phyloP scores from a whole-genome alignment of 2,888 invertebrate species.

The Antheraea yamamai region DNA sequence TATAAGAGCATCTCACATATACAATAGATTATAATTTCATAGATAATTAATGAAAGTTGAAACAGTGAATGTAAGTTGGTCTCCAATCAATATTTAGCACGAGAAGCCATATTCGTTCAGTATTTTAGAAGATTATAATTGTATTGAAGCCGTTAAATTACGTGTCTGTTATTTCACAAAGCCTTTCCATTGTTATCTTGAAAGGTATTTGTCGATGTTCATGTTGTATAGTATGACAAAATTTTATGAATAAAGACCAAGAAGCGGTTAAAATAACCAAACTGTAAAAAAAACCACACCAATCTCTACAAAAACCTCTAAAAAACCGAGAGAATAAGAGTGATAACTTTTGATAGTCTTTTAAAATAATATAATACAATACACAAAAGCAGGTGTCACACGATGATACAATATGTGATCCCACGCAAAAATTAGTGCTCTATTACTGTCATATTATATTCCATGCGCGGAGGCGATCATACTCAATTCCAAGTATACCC shows the following conservation, averaged over 20 bases:
- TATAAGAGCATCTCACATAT: not conserved
- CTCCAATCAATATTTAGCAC: not conserved
- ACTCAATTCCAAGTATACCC: constrained; percentile 43
- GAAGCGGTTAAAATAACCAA: constrained; percentile 35
- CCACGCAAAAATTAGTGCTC: constrained; percentile 54
- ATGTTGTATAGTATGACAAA: constrained; percentile 42
- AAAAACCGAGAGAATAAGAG: constrained; percentile 32
- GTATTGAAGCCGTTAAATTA: not conserved
- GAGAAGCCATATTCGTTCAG: not conserved
- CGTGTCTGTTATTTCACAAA: constrained; percentile 41
- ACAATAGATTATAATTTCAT: not conserved
- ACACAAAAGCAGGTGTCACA: constrained; percentile 48
- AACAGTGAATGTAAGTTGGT: not conserved
- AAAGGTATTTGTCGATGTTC: constrained; percentile 60
- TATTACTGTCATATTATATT: constrained; percentile 38
- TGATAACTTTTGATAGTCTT: constrained; percentile 52
- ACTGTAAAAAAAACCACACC: constrained; percentile 27
- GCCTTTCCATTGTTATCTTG: constrained; percentile 64
- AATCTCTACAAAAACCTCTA: constrained; percentile 26
- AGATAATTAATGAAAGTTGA: not conserved
- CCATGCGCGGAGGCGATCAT: constrained; percentile 46
- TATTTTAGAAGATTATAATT: not conserved
- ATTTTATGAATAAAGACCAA: constrained; percentile 42
- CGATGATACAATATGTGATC: constrained; percentile 47
- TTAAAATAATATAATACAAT: constrained; percentile 22